These are phyloP conservation scores for Clanis bilineata DNA, from an alignment of 2,888 invertebrate genomes.

Conservation along the genomic window DNA sequence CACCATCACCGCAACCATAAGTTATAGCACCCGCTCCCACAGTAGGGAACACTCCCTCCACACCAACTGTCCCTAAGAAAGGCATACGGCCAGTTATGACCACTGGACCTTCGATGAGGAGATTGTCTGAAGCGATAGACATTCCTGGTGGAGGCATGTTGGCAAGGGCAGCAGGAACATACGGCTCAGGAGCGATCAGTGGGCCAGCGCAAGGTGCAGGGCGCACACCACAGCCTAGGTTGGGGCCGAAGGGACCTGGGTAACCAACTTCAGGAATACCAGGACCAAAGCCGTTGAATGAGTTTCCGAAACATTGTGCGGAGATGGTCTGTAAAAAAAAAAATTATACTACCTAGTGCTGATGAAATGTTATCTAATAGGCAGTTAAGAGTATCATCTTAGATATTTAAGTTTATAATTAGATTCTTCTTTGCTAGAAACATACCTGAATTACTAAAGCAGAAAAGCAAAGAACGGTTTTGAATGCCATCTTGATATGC, in stretches of 20 bases:
- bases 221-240: neutral
- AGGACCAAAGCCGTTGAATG: slow-evolving; percentile 15
- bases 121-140: slow-evolving; percentile 35
- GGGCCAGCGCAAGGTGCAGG: slow-evolving; percentile 12
- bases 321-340: slow-evolving; percentile 25
- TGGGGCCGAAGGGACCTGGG: neutral
- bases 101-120: slow-evolving; percentile 35
- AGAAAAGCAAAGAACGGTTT: slow-evolving; percentile 16
- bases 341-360: neutral
- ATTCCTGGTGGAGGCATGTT: slow-evolving; percentile 32
- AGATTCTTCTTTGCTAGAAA: neutral
- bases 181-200: neutral
- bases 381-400: too few species aligned
- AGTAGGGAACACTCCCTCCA: slow-evolving; percentile 32
- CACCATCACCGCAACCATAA: slow-evolving; percentile 34
- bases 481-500: slow-evolving; percentile 20
- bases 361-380: neutral
- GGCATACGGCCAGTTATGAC: slow-evolving; percentile 34
- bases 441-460: slow-evolving; percentile 19
- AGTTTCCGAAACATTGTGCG: slow-evolving; percentile 24
- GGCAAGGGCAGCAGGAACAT: neutral
- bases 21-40: slow-evolving; percentile 30
- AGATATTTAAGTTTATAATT: neutral
- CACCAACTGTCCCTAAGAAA: slow-evolving; percentile 32
- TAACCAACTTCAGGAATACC: neutral